Evolutionary conservation across 1,140 invertebrate genomes (phyloP), one percentile per base, ranked within the genome.

Genomic region (Stegodyphus mimosarum): DNA sequence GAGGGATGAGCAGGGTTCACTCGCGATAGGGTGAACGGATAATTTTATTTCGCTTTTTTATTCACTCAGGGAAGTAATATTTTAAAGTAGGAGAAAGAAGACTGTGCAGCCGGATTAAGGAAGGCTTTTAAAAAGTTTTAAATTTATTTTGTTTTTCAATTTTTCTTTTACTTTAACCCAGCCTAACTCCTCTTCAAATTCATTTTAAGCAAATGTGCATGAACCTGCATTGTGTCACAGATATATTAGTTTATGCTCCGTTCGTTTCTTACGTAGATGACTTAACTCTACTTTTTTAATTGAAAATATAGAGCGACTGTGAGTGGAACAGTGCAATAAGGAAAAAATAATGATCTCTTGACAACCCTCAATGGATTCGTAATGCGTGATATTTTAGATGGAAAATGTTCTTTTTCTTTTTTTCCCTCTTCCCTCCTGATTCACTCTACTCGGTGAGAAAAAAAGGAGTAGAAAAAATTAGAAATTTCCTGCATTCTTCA

Each of bases 41-140:
- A 83, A 83, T 83, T 83, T 83, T 74, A 83, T 83, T 15, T 83
- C 71, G 6, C 18, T 64, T 81, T 72, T 72, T 63, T 81, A 81
- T 18, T 83, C 80, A 83, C 73, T 83, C 73, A 48, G 60, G 67
- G 55, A 74, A 74, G 80, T 71, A 83, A 83, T 83, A 83, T 83
- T 83, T 83, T 83, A 83, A 74, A 83, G 70, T 64, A 71, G 60
- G 63, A 72, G 33, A 33, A 33, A 55, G 74, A 83, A 83, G 80
- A 74, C 74, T 66, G 70, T 52, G 15, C 52, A 10, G 33, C 33
- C 33, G 80, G 80, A 83, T 83, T 83, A 83, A 48, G 18, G 33
- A 63, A 69, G 72, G 64, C 78, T 72, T 53, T 81, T 81, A 63
- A 81, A 33, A 81, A 72, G 67, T 51, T 17, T 52, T 13, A 33